Percentiles rank a stretch among this genome's conserved stretches.
Conservation (phyloP, 2,888 invertebrate species). For the Cephus spinipes region DNA sequence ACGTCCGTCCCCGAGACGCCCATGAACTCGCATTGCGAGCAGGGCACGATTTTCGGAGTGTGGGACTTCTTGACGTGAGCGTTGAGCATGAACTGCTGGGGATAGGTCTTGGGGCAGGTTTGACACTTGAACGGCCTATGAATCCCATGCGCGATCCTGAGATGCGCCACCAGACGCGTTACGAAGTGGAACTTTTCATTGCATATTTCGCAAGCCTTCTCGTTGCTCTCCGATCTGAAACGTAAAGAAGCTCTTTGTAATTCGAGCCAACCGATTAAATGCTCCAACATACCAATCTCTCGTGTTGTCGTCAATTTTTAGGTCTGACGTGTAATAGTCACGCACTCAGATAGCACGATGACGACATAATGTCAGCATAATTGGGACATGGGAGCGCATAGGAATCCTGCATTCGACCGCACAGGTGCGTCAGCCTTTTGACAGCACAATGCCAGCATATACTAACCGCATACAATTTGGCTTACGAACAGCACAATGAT, state of each 20-base stretch:
- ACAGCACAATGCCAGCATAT: no score
- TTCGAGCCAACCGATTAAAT: background rate
- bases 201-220: constrained; percentile 51
- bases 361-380: no score
- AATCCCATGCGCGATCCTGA: constrained; percentile 50
- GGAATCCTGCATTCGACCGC: no score
- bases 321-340: background rate
- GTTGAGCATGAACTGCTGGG: constrained; percentile 55
- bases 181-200: constrained; percentile 53
- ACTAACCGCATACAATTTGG: no score
- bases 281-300: background rate
- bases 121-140: constrained; percentile 55
- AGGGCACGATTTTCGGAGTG: constrained; percentile 46
- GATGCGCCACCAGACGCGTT: constrained; percentile 52
- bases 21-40: constrained; percentile 50
- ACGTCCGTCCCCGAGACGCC: constrained; percentile 47
- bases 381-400: no score
- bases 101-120: constrained; percentile 51
- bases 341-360: background rate
- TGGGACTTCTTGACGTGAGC: constrained; percentile 54
- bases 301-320: background rate
- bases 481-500: no score
- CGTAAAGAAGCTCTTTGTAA: background rate
- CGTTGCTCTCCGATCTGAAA: constrained; percentile 44
- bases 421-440: no score